Evolutionary conservation across 2,113 vertebrate species (phyloP).

Genomic region (Bubo bubo): DNA sequence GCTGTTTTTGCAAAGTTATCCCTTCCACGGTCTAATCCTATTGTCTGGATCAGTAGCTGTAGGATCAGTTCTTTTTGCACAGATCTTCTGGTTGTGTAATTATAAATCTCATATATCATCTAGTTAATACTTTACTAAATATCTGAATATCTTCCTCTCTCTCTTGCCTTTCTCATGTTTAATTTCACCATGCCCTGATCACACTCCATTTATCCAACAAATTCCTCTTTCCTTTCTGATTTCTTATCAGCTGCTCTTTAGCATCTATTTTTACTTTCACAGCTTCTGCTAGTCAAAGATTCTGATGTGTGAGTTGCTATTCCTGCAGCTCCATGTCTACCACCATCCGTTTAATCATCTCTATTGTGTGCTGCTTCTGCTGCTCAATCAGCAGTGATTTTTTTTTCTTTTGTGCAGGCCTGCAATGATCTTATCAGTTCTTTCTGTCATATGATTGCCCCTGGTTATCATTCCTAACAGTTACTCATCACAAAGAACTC

Average conservation of each 20-base stretch:
- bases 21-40: background rate
- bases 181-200: constrained; percentile 1
- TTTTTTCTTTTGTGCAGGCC: constrained; percentile 8
- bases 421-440: constrained; percentile 22
- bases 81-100: background rate
- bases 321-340: constrained; percentile 33
- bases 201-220: background rate
- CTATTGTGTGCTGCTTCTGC: constrained; percentile 47
- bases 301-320: constrained; percentile 40
- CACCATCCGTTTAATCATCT: constrained; percentile 46
- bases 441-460: constrained; percentile 22
- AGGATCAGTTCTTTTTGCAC: background rate
- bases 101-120: background rate
- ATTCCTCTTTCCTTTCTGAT: constrained; percentile 27
- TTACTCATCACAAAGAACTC: background rate
- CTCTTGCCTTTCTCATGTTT: background rate
- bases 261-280: constrained; percentile 52
- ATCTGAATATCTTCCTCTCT: background rate
- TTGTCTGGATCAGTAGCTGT: background rate
- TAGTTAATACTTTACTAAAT: background rate
- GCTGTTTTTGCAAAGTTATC: background rate
- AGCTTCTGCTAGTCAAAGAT: constrained; percentile 40
- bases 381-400: constrained; percentile 31
- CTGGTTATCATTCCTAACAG: background rate
- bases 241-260: constrained; percentile 52